These are phyloP conservation scores for Puffinus mauretanicus DNA, from an alignment of 2,113 vertebrate species.

Conservation along the genomic window DNA sequence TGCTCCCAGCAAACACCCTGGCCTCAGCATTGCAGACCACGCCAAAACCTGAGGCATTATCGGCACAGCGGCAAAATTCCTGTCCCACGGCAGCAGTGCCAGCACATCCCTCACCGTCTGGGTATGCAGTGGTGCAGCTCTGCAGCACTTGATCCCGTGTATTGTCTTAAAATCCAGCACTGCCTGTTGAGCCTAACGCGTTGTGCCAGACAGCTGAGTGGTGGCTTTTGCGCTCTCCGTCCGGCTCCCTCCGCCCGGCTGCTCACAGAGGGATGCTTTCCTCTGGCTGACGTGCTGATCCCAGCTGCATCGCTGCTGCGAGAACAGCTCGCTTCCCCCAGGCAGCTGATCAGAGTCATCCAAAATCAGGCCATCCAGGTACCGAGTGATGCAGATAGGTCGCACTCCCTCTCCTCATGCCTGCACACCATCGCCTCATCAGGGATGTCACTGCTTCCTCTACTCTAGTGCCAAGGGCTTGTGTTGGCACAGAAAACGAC, in stretches of 20 bases:
- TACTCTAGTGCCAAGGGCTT: neutral
- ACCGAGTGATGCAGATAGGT: neutral
- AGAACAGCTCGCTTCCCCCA: neutral
- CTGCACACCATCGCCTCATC: neutral
- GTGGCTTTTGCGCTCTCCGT: neutral
- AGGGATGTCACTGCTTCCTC: neutral
- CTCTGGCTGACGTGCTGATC: neutral
- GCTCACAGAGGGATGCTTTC: neutral
- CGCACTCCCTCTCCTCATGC: neutral
- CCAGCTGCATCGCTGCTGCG: neutral
- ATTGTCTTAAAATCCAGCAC: constrained; percentile 27
- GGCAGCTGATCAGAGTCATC: neutral
- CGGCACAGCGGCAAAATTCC: neutral
- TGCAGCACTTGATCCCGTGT: neutral
- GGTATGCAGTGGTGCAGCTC: neutral
- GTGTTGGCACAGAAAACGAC: neutral
- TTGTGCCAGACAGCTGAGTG: constrained; percentile 11
- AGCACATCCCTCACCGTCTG: constrained; percentile 16
- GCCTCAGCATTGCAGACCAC: fast-evolving
- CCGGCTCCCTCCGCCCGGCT: neutral
- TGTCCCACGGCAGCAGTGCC: neutral
- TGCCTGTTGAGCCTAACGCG: neutral
- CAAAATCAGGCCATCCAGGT: neutral
- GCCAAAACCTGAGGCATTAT: neutral
- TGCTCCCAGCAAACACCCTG: fast-evolving